Evolutionary conservation across 2,888 invertebrate genomes (phyloP).

Genomic region (Conomelus anceps): DNA sequence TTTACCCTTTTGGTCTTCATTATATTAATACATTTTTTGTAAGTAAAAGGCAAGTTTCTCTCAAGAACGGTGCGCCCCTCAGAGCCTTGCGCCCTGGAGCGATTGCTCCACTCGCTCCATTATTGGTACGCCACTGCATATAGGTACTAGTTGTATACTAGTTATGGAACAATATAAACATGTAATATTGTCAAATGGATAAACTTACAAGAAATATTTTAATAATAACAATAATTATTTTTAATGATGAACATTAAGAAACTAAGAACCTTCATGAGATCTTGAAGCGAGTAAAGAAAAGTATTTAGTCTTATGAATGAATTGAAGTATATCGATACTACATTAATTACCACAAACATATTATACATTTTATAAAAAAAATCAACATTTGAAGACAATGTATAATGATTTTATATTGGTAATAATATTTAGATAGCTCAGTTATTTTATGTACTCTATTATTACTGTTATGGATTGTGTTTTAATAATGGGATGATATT

Average conservation of each 20-base stretch:
- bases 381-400: neutral
- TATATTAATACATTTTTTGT: too few relatives aligned
- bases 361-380: neutral
- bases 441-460: neutral
- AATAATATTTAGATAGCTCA: neutral
- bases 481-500: constrained; percentile 1
- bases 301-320: neutral
- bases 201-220: neutral
- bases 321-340: neutral
- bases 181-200: neutral
- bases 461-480: constrained; percentile 6
- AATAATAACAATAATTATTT: neutral
- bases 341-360: neutral
- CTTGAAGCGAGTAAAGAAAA: neutral
- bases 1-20: too few relatives aligned
- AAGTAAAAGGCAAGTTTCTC: too few relatives aligned
- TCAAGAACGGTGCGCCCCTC: too few relatives aligned
- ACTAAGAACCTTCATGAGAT: neutral
- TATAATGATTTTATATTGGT: neutral
- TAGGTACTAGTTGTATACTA: constrained; percentile 24
- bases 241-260: neutral
- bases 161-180: constrained; percentile 8
- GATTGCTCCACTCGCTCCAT: too few relatives aligned
- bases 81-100: too few relatives aligned
- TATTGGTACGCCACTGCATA: too few relatives aligned